Conservation (phyloP, 2,797 vertebrate genomes). For the Micromesistius poutassou region DNA sequence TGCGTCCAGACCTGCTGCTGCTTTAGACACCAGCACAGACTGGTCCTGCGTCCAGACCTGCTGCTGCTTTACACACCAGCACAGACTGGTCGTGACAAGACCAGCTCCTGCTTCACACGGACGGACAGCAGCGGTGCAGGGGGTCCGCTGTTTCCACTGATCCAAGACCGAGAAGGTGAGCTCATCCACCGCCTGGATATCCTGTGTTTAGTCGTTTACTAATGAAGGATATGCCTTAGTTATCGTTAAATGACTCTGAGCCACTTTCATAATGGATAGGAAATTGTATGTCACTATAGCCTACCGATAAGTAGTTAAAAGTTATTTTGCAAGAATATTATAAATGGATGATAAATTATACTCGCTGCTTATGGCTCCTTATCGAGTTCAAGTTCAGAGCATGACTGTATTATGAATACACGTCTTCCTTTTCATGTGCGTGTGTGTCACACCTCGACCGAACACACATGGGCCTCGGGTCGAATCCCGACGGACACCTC, state of each 20-base stretch:
- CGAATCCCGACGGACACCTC: too few relatives aligned
- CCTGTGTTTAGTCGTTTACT: not conserved
- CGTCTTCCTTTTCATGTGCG: not conserved
- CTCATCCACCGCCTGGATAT: not conserved
- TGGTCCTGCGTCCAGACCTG: too few relatives aligned
- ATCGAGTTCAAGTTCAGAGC: not conserved
- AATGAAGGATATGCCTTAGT: not conserved
- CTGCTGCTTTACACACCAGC: too few relatives aligned
- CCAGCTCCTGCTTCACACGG: not conserved
- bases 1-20: too few relatives aligned
- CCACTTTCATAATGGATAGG: not conserved
- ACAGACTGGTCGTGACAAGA: too few relatives aligned
- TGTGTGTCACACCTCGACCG: too few relatives aligned
- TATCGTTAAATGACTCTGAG: not conserved
- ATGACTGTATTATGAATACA: not conserved
- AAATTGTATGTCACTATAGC: not conserved
- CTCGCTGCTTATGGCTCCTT: not conserved
- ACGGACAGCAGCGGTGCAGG: conserved; percentile 29
- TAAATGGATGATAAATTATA: not conserved
- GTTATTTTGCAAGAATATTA: not conserved
- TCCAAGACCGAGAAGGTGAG: not conserved
- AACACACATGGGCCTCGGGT: too few relatives aligned
- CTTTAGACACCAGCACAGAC: too few relatives aligned
- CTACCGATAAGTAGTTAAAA: not conserved
- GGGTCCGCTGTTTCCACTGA: not conserved